Percentiles rank a stretch among this genome's conserved stretches.
phyloP scores from a whole-genome alignment of 2,888 invertebrate species.

The Asteroscopus sphinx region DNA sequence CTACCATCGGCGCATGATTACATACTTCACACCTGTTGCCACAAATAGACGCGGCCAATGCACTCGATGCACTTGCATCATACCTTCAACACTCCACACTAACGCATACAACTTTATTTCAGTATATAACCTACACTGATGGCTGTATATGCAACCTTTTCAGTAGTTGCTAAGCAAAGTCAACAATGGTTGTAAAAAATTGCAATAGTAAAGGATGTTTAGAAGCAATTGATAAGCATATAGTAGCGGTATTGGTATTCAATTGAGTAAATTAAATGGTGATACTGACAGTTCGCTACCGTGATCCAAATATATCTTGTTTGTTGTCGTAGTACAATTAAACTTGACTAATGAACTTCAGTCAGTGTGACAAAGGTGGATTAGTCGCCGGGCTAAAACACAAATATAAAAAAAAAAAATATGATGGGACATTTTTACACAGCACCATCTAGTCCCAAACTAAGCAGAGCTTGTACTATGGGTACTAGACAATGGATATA shows the following conservation, averaged over 20 bases:
- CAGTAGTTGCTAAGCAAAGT: neutral
- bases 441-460: no score
- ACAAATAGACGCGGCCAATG: constrained; percentile 78
- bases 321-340: constrained; percentile 57
- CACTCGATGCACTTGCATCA: constrained; percentile 71
- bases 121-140: constrained; percentile 39
- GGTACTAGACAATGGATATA: no score
- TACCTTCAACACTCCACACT: constrained; percentile 19
- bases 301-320: constrained; percentile 48
- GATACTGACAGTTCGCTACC: constrained; percentile 48
- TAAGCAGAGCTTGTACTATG: no score
- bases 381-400: neutral
- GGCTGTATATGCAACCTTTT: neutral
- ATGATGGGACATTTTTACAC: no score
- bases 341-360: constrained; percentile 57
- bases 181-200: constrained; percentile 21
- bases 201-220: neutral
- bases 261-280: constrained; percentile 77
- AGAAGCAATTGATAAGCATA: constrained; percentile 15
- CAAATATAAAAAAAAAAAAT: neutral
- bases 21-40: constrained; percentile 71
- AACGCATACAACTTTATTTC: neutral
- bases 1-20: constrained; percentile 41
- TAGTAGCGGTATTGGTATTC: constrained; percentile 75
- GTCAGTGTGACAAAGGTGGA: constrained; percentile 19